These are phyloP conservation scores for Dallia pectoralis DNA, from an alignment of 2,797 vertebrate species.

Conservation along the genomic window DNA sequence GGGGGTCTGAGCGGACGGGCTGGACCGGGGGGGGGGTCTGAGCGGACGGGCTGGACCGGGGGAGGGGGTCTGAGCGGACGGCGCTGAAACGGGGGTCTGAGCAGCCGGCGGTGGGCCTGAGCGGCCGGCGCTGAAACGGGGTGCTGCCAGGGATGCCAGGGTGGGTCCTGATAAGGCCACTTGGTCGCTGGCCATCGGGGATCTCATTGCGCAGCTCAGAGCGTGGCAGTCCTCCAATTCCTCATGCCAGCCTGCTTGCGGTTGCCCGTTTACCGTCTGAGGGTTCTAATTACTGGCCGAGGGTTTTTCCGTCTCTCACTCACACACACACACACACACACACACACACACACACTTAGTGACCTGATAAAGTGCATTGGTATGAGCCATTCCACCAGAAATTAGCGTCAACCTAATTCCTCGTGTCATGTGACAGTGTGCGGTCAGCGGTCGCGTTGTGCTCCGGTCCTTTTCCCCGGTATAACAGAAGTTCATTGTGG, in stretches of 20 bases:
- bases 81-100: background rate
- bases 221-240: slow-evolving; percentile 18
- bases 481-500: slow-evolving; percentile 31
- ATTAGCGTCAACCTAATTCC: background rate
- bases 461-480: slow-evolving; percentile 6
- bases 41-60: background rate
- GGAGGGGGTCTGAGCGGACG: background rate
- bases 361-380: slow-evolving; percentile 3
- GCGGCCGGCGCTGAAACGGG: background rate
- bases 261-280: slow-evolving; percentile 8
- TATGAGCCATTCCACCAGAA: background rate
- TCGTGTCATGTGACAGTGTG: background rate
- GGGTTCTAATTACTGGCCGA: slow-evolving; percentile 8
- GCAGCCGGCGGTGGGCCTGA: background rate
- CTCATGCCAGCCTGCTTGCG: background rate
- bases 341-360: background rate
- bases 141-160: background rate
- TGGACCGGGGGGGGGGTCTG: too few relatives aligned
- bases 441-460: background rate
- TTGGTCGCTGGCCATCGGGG: slow-evolving; percentile 4
- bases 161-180: slow-evolving; percentile 25
- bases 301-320: background rate
- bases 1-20: too few relatives aligned
- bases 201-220: slow-evolving; percentile 25
- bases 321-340: background rate